A percentile compares a stretch with the other conserved stretches of the same genome.
These are phyloP conservation scores for Tipula unca DNA, from an alignment of 2,888 invertebrate species.

Conservation along the genomic window DNA sequence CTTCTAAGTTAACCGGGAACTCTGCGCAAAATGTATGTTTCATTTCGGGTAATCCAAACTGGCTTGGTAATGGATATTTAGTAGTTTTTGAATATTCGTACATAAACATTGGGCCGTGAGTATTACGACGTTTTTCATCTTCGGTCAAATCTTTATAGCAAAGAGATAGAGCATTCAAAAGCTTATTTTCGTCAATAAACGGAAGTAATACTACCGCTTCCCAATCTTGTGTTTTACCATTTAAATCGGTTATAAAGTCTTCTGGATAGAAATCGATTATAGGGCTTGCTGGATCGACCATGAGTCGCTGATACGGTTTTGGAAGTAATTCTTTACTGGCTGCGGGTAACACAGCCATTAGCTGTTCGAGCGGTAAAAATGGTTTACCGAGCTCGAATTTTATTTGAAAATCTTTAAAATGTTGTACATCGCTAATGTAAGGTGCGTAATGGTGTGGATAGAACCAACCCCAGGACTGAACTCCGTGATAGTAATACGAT, in stretches of 20 bases:
- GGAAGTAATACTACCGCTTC: constrained; percentile 91
- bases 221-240: constrained; percentile 95
- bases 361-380: constrained; percentile 88
- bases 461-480: constrained; percentile 97
- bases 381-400: constrained; percentile 77
- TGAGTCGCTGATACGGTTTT: constrained; percentile 63
- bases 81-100: constrained; percentile 57
- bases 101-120: constrained; percentile 78
- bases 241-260: constrained; percentile 87
- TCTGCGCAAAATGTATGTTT: constrained; percentile 33
- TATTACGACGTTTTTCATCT: constrained; percentile 68
- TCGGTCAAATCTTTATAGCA: constrained; percentile 55
- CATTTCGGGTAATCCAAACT: constrained; percentile 48
- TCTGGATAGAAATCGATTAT: constrained; percentile 87
- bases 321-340: constrained; percentile 77
- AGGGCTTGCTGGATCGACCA: constrained; percentile 64
- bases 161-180: constrained; percentile 63
- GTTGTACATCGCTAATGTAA: constrained; percentile 84
- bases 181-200: constrained; percentile 69
- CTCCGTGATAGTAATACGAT: constrained; percentile 92
- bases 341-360: constrained; percentile 76
- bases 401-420: constrained; percentile 68
- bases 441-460: constrained; percentile 98
- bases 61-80: constrained; percentile 45
- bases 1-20: constrained; percentile 30